Percentiles rank a stretch among this genome's conserved stretches.
Evolutionary conservation across 37 sponge, comb jelly and placozoan species (phyloP).

Genomic region (Aphrocallistes beatrix): DNA sequence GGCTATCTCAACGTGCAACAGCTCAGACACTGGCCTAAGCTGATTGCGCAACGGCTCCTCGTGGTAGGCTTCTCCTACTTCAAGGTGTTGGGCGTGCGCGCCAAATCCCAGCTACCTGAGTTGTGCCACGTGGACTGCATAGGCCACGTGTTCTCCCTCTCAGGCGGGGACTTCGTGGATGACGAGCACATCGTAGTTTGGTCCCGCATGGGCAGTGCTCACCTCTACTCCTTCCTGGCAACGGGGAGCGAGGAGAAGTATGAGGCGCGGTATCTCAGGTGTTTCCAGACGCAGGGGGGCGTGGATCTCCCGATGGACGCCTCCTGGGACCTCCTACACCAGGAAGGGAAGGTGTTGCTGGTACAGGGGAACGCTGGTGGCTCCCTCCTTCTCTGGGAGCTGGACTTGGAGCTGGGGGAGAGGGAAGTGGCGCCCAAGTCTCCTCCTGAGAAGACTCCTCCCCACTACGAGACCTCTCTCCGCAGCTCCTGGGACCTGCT

Average conservation of each 20-base stretch:
- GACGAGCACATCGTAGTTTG: constrained; percentile 36
- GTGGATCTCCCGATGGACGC: neutral
- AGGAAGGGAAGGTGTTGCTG: neutral
- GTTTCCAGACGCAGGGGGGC: neutral
- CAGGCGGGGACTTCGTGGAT: constrained; percentile 46
- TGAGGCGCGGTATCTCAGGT: neutral
- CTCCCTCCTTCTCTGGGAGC: constrained; percentile 9
- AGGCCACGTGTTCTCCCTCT: neutral
- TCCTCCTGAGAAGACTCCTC: neutral
- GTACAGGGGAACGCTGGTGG: neutral
- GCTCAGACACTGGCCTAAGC: neutral
- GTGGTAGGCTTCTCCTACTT: neutral
- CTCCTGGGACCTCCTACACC: constrained; percentile 4
- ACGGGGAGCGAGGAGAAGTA: neutral
- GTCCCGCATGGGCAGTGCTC: constrained; percentile 18
- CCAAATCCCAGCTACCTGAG: neutral
- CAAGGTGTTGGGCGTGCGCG: neutral
- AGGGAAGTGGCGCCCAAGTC: neutral
- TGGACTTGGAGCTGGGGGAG: neutral
- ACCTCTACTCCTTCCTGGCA: neutral
- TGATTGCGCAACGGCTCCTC: neutral
- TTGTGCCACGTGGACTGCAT: neutral
- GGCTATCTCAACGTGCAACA: neutral
- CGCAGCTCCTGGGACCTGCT: neutral
- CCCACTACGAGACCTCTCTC: neutral